These are phyloP conservation scores for Agrotis puta DNA, from an alignment of 2,888 invertebrate genomes.

Conservation along the genomic window DNA sequence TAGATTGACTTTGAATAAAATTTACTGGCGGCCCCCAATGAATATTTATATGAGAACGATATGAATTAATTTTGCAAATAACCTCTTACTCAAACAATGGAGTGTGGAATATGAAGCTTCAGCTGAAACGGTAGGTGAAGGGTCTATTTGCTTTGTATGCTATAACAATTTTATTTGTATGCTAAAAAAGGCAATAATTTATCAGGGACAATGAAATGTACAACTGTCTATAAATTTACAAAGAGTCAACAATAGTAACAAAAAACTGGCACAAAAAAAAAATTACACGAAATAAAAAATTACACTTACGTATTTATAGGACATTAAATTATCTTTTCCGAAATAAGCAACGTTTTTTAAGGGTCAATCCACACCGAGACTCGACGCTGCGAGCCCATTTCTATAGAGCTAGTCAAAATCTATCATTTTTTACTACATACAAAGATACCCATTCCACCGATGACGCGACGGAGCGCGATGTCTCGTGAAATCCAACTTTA, in stretches of 20 bases:
- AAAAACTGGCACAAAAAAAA: too few relatives aligned
- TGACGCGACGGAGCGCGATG: too few relatives aligned
- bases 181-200: constrained; percentile 29
- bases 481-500: too few relatives aligned
- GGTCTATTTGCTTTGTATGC: constrained; percentile 27
- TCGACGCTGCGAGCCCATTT: too few relatives aligned
- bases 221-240: background rate
- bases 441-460: too few relatives aligned
- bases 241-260: background rate
- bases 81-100: constrained; percentile 52
- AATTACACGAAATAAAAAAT: background rate
- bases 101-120: constrained; percentile 32
- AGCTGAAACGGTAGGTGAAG: constrained; percentile 31
- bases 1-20: constrained; percentile 62
- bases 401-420: too few relatives aligned
- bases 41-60: constrained; percentile 62
- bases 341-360: too few relatives aligned
- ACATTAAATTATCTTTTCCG: too few relatives aligned
- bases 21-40: constrained; percentile 53
- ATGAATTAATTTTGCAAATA: constrained; percentile 62
- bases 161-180: too few relatives aligned
- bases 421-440: too few relatives aligned
- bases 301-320: background rate
- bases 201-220: background rate
- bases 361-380: too few relatives aligned